Percentiles rank a stretch among this genome's conserved stretches.
Evolutionary conservation across 2,113 vertebrate genomes (phyloP).

Genomic region (Dipodomys stephensi): DNA sequence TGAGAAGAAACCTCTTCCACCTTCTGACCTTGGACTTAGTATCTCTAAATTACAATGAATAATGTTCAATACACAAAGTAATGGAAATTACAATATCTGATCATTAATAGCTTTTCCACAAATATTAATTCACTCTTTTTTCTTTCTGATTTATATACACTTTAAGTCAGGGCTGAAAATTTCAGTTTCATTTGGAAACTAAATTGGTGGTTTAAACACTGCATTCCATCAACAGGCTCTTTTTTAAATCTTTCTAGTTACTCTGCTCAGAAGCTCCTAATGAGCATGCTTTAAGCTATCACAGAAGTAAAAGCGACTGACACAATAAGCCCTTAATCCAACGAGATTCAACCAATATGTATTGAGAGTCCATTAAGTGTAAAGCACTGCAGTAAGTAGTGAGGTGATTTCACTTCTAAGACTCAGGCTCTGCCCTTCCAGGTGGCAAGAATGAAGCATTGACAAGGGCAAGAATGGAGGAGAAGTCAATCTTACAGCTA

Average conservation of each 20-base stretch:
- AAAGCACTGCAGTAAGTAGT: background rate
- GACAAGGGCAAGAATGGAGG: background rate
- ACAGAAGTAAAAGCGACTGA: conserved; percentile 13
- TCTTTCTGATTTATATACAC: background rate
- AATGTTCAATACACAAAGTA: background rate
- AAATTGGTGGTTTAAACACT: background rate
- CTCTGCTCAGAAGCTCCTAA: conserved; percentile 33
- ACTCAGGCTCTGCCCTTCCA: background rate
- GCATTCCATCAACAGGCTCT: background rate
- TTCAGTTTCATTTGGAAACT: conserved; percentile 20
- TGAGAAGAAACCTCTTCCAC: too few relatives aligned
- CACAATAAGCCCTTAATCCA: background rate
- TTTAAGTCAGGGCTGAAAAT: background rate
- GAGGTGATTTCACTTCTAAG: background rate
- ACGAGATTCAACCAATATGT: background rate
- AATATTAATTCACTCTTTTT: conserved; percentile 11
- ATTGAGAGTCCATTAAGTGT: background rate
- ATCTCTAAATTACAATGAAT: background rate
- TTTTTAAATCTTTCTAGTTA: background rate
- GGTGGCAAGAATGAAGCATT: background rate
- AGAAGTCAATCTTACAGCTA: background rate
- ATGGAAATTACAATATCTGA: background rate
- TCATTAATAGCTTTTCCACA: background rate
- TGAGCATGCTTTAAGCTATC: background rate
- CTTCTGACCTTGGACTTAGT: background rate